These are phyloP conservation scores for Bicyclus anynana DNA, from an alignment of 1,140 invertebrate genomes.

Conservation along the genomic window DNA sequence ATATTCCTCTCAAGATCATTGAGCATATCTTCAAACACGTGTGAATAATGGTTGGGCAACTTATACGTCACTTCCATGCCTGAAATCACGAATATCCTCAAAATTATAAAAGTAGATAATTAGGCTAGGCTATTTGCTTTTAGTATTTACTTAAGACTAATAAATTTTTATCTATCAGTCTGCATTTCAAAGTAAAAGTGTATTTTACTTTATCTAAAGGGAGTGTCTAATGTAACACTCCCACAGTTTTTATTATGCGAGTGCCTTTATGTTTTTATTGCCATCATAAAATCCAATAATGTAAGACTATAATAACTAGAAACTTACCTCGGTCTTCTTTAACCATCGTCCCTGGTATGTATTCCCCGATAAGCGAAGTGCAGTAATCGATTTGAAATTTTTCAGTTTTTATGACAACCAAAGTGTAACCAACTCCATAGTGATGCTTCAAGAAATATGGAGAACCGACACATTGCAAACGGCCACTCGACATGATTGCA, in stretches of 20 bases:
- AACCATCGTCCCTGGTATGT: conserved; percentile 44
- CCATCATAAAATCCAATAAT: background rate
- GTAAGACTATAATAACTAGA: background rate
- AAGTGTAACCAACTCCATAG: conserved; percentile 88
- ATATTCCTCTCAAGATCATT: conserved; percentile 82
- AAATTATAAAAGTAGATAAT: background rate
- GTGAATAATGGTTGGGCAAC: conserved; percentile 65
- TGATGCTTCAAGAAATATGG: conserved; percentile 80
- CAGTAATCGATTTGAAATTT: conserved; percentile 42
- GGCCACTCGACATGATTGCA: conserved; percentile 92
- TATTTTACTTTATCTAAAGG: too few relatives aligned
- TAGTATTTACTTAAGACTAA: too few relatives aligned
- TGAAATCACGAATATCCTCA: conserved; percentile 10
- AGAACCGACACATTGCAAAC: conserved; percentile 82
- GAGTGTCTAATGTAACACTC: too few relatives aligned
- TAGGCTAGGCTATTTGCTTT: background rate
- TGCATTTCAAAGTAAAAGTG: too few relatives aligned
- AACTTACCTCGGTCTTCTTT: conserved; percentile 56
- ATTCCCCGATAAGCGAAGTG: conserved; percentile 45
- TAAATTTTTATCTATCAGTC: too few relatives aligned
- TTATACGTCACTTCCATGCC: conserved; percentile 77
- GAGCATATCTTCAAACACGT: conserved; percentile 80
- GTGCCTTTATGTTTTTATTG: too few relatives aligned
- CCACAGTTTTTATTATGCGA: too few relatives aligned
- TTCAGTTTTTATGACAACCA: conserved; percentile 75